A percentile compares a stretch with the other conserved stretches of the same genome.
Evolutionary conservation across 2,888 invertebrate species (phyloP).

Genomic region (Phragmatobia fuliginosa): DNA sequence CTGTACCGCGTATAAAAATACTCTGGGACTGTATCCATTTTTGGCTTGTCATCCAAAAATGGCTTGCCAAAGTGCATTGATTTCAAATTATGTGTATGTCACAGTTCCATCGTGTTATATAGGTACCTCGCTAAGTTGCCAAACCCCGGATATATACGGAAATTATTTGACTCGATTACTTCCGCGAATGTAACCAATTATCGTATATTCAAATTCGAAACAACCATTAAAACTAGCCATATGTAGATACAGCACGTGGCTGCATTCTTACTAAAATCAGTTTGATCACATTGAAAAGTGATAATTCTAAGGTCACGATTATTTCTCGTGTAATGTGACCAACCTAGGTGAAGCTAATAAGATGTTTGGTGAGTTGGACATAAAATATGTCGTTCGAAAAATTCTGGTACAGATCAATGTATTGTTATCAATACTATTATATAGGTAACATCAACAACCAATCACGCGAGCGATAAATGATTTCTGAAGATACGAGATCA

Average conservation of each 20-base stretch:
- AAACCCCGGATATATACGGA: not conserved
- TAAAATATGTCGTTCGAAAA: not conserved
- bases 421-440: conserved; percentile 12
- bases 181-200: conserved; percentile 15
- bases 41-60: too few relatives aligned
- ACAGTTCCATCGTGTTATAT: not conserved
- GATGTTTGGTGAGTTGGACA: conserved; percentile 7
- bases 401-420: not conserved
- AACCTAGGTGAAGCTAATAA: conserved; percentile 26
- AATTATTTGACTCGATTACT: not conserved
- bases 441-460: not conserved
- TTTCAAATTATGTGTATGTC: conserved; percentile 5
- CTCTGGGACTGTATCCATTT: too few relatives aligned
- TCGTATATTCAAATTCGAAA: conserved; percentile 29
- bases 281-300: conserved; percentile 35
- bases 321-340: conserved; percentile 34
- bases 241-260: conserved; percentile 30
- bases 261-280: conserved; percentile 40
- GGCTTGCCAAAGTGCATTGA: conserved; percentile 24
- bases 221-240: conserved; percentile 24
- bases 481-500: not conserved
- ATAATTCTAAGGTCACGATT: conserved; percentile 45
- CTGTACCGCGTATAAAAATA: not conserved
- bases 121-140: not conserved
- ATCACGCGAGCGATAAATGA: conserved; percentile 18